Conservation (phyloP, 1,140 invertebrate genomes). For the Prorops nasuta region DNA sequence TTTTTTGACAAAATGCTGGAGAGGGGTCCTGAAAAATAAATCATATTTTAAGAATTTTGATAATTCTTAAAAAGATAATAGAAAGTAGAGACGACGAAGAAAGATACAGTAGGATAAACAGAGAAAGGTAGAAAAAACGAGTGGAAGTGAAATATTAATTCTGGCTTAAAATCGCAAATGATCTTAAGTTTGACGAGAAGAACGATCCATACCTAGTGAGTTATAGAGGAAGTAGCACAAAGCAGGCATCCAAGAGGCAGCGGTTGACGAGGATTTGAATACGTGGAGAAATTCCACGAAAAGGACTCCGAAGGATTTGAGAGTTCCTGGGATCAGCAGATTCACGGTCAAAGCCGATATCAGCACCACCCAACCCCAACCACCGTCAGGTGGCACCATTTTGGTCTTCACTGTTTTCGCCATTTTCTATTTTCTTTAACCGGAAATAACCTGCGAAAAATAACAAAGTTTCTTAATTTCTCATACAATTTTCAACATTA, state of each 20-base stretch:
- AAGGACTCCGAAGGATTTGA: slow-evolving; percentile 81
- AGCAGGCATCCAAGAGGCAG: slow-evolving; percentile 76
- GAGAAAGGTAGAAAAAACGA: too few species aligned
- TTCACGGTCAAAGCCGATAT: slow-evolving; percentile 74
- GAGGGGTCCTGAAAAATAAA: slow-evolving; percentile 71
- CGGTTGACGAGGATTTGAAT: slow-evolving; percentile 68
- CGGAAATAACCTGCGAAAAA: too few species aligned
- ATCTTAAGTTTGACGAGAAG: not conserved
- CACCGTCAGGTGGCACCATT: slow-evolving; percentile 65
- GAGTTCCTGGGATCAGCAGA: slow-evolving; percentile 76
- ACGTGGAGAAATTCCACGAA: slow-evolving; percentile 77
- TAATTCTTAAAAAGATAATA: too few species aligned
- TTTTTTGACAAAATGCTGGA: slow-evolving; percentile 83
- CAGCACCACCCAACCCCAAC: slow-evolving; percentile 80
- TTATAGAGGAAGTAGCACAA: slow-evolving; percentile 82
- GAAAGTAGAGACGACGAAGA: too few species aligned
- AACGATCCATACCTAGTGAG: slow-evolving; percentile 66
- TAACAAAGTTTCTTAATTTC: too few species aligned
- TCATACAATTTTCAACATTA: too few species aligned
- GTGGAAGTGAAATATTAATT: too few species aligned
- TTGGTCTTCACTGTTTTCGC: slow-evolving; percentile 42
- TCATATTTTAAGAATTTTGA: slow-evolving; percentile 1
- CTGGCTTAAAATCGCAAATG: not conserved
- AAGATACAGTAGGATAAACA: too few species aligned
- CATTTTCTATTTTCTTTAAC: too few species aligned